phyloP scores from a whole-genome alignment of 2,797 vertebrate genomes.

The Adelosebastes latens region DNA sequence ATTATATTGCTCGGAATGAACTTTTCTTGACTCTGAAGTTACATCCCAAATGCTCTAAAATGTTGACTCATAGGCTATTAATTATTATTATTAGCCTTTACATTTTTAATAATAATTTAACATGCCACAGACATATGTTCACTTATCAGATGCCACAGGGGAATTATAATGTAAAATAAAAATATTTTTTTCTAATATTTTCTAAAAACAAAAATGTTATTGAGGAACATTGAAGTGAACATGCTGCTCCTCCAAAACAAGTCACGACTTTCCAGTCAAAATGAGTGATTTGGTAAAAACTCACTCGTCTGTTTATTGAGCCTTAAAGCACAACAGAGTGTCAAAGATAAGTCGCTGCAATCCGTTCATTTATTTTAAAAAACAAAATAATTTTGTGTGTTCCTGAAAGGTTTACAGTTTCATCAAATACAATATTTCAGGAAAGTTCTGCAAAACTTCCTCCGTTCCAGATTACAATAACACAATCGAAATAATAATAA shows the following conservation, averaged over 20 bases:
- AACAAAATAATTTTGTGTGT: background rate
- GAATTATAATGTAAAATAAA: background rate
- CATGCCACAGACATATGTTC: background rate
- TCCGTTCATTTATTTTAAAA: background rate
- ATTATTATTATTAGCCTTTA: no score
- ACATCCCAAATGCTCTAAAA: background rate
- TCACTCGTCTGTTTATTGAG: background rate
- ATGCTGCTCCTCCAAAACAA: background rate
- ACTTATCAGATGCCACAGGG: background rate
- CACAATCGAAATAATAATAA: background rate
- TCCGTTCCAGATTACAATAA: background rate
- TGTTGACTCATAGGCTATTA: background rate
- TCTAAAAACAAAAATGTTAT: background rate
- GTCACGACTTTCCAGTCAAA: background rate
- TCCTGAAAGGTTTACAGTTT: background rate
- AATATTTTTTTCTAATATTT: background rate
- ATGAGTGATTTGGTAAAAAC: background rate
- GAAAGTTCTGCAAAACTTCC: background rate
- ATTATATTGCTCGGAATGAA: background rate
- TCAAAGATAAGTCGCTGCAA: background rate
- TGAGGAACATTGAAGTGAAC: background rate
- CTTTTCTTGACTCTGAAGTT: background rate
- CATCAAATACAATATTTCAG: background rate
- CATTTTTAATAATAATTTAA: background rate
- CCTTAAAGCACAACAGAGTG: background rate